Evolutionary conservation across 2,113 vertebrate genomes (phyloP), one percentile per base, ranked within the genome.

Genomic region (Butorides virescens): DNA sequence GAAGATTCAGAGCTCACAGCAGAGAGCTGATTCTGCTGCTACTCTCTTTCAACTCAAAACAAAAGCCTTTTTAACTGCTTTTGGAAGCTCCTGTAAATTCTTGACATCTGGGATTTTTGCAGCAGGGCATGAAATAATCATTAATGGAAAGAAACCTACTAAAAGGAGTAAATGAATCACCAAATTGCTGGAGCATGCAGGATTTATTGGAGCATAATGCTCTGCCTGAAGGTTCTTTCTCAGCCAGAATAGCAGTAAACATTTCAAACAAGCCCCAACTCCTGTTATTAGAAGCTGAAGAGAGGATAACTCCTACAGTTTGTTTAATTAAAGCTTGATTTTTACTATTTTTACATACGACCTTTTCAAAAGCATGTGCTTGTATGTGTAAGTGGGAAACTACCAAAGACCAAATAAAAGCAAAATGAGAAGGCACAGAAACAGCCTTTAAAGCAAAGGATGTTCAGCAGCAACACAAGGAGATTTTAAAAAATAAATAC

Each of bases 81-180:
- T 56, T 63, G 32, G 71, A 34, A 94, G 22, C 44, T 79, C 56
- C 72, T 80, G 30, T 77, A 73, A 81, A 78, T 75, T 84, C 34
- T 8, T 96, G n/a, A 71, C 71, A 88, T 71, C 37, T 80, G 29
- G 53, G 53, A 23, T 68, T 49, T 88, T 78, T 81, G 67, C 53
- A 84, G 39, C 49, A 84, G 36, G 49, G 75, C 63, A 72, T 62
- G 25, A 73, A 86, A 89, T 27, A 93, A 94, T 71, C 70, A 84
- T 80, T 94, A 74, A 82, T 16, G 26, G 67, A 86, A 93, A 68
- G 23, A 90, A 93, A 82, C 46, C 49, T 73, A 78, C 70, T 72
- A 76, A 59, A 81, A 88, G 37, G 30, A 94, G 62, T 75, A 95
- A 95, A 94, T 92, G 76, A 96, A 95, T 97, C 92, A 95, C 81